Conservation (phyloP, 1,140 invertebrate genomes). For the Caerostris extrusa region DNA sequence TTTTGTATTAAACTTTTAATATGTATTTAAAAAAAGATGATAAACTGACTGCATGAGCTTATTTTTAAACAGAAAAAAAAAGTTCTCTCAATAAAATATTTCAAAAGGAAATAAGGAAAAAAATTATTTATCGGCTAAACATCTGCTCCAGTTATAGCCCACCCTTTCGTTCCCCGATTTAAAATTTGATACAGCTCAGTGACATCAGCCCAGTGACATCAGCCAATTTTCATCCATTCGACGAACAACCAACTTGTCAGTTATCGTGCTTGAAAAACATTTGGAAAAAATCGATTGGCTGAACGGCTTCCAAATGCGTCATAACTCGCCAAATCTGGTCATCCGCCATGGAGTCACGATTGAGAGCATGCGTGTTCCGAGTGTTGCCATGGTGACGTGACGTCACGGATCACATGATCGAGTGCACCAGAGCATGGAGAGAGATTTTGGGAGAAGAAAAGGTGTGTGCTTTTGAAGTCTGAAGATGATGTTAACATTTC, state of each 20-base stretch:
- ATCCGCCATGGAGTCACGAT: conserved; percentile 32
- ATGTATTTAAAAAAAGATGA: too few relatives aligned
- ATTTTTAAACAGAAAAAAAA: neutral
- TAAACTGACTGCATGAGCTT: too few relatives aligned
- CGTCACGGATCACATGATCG: conserved; percentile 67
- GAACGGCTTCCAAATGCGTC: neutral
- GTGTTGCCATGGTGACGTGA: conserved; percentile 59
- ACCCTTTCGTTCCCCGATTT: neutral
- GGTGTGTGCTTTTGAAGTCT: neutral
- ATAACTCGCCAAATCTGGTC: conserved; percentile 54
- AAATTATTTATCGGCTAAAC: too few relatives aligned
- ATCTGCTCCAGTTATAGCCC: neutral
- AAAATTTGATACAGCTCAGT: conserved; percentile 32
- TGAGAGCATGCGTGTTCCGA: conserved; percentile 66
- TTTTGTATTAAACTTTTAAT: too few relatives aligned
- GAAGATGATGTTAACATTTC: neutral
- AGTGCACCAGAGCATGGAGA: conserved; percentile 55
- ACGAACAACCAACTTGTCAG: neutral
- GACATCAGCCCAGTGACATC: conserved; percentile 1
- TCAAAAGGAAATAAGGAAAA: too few relatives aligned
- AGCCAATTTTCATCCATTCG: conserved; percentile 30
- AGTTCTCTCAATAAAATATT: neutral
- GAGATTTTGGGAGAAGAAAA: neutral
- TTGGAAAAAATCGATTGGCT: conserved; percentile 27
- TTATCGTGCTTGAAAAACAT: conserved; percentile 16